Percentiles rank a stretch among this genome's conserved stretches.
Evolutionary conservation across 2,888 invertebrate species (phyloP).

Genomic region (Sinhomidia bicolor): DNA sequence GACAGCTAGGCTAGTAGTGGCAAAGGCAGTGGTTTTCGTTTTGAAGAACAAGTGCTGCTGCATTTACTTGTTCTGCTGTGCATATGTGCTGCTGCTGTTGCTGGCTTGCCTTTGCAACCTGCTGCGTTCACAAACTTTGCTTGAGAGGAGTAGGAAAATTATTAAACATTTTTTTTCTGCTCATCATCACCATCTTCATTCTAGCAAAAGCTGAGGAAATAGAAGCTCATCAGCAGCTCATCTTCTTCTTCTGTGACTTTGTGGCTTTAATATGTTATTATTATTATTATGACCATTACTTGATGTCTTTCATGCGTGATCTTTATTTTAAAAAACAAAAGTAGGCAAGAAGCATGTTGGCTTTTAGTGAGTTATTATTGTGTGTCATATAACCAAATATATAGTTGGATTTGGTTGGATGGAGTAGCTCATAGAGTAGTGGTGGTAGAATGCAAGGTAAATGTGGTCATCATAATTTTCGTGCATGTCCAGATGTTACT

Average conservation of each 20-base stretch:
- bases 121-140: constrained; percentile 68
- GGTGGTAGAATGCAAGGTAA: constrained; percentile 62
- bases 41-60: constrained; percentile 53
- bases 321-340: no score
- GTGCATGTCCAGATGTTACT: constrained; percentile 70
- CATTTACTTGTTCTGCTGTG: constrained; percentile 41
- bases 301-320: constrained; percentile 2
- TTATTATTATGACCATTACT: background rate
- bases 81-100: constrained; percentile 58
- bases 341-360: background rate
- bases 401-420: background rate
- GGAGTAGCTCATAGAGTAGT: no score
- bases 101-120: constrained; percentile 63
- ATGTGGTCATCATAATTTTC: constrained; percentile 71
- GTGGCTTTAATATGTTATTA: no score
- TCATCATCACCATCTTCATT: constrained; percentile 20
- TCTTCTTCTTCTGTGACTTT: no score
- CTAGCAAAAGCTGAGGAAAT: background rate
- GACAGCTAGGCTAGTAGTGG: constrained; percentile 39
- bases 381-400: constrained; percentile 62
- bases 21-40: constrained; percentile 57
- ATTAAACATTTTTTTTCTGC: constrained; percentile 34
- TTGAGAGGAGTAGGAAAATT: constrained; percentile 32
- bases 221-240: no score
- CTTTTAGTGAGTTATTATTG: constrained; percentile 47